Evolutionary conservation across 1,140 invertebrate species (phyloP).

Genomic region (Batillaria attramentaria): DNA sequence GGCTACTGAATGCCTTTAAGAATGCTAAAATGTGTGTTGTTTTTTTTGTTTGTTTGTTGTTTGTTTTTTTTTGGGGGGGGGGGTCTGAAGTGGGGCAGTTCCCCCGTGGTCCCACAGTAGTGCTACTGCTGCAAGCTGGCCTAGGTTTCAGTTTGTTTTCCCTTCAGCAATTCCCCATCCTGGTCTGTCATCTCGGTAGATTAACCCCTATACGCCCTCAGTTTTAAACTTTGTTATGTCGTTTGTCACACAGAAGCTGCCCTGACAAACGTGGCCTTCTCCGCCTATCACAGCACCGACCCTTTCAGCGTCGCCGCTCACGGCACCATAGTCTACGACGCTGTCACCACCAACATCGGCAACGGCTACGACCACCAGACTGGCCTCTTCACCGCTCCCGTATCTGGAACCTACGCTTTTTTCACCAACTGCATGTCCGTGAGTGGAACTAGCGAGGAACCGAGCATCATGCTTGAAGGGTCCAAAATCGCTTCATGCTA

Average conservation of each 20-base stretch:
- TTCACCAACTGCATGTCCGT: slow-evolving; percentile 39
- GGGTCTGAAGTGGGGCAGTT: no score
- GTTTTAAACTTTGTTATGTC: no score
- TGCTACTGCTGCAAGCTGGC: no score
- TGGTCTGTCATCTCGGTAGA: no score
- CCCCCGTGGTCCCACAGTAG: no score
- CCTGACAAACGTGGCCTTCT: slow-evolving; percentile 29
- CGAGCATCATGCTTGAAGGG: neutral
- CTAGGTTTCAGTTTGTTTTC: no score
- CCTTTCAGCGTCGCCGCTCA: slow-evolving; percentile 37
- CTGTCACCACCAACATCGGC: slow-evolving; percentile 41
- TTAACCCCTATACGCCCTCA: no score
- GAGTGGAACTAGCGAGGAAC: neutral
- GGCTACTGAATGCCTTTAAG: no score
- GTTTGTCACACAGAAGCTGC: slow-evolving; percentile 14
- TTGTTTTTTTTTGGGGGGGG: no score
- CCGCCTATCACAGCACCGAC: slow-evolving; percentile 39
- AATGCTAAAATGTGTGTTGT: no score
- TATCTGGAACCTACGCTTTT: slow-evolving; percentile 40
- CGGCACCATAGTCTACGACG: slow-evolving; percentile 43
- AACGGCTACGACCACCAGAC: slow-evolving; percentile 24
- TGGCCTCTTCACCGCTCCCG: slow-evolving; percentile 39
- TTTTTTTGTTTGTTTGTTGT: no score
- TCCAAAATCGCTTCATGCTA: neutral
- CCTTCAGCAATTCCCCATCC: no score